Evolutionary conservation across 2,888 invertebrate genomes (phyloP).

Genomic region (Perizoma flavofasciatum): DNA sequence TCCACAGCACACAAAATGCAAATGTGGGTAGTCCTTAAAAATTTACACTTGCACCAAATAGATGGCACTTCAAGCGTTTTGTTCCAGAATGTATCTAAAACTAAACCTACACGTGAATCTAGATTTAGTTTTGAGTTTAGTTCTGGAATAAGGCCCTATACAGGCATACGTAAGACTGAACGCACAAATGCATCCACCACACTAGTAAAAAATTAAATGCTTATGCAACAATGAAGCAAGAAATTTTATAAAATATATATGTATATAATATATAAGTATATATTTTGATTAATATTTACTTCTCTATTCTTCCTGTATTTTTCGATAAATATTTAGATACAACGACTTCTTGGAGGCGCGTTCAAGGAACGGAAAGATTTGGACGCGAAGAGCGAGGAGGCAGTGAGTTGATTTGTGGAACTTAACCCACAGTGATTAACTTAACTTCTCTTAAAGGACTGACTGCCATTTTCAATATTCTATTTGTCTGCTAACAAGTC

Average conservation of each 20-base stretch:
- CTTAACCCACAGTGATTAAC: conserved; percentile 39
- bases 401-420: conserved; percentile 84
- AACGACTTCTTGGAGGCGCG: conserved; percentile 88
- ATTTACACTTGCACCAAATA: too few relatives aligned
- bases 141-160: too few relatives aligned
- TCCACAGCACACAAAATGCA: too few relatives aligned
- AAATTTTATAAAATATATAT: conserved; percentile 25
- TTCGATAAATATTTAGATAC: conserved; percentile 84
- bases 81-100: too few relatives aligned
- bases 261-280: conserved; percentile 8
- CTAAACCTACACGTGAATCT: too few relatives aligned
- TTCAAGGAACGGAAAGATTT: conserved; percentile 86
- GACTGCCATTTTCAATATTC: background rate
- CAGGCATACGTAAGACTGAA: too few relatives aligned
- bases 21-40: too few relatives aligned
- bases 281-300: conserved; percentile 1
- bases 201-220: too few relatives aligned
- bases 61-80: too few relatives aligned
- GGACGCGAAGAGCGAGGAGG: conserved; percentile 86
- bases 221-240: conserved; percentile 40
- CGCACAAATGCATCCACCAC: too few relatives aligned
- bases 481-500: too few relatives aligned
- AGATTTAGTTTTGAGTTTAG: too few relatives aligned
- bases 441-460: conserved; percentile 38
- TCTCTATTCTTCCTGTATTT: conserved; percentile 54